These are phyloP conservation scores for Drosophila kurseongensis DNA, from an alignment of 1,140 invertebrate genomes.

Conservation along the genomic window DNA sequence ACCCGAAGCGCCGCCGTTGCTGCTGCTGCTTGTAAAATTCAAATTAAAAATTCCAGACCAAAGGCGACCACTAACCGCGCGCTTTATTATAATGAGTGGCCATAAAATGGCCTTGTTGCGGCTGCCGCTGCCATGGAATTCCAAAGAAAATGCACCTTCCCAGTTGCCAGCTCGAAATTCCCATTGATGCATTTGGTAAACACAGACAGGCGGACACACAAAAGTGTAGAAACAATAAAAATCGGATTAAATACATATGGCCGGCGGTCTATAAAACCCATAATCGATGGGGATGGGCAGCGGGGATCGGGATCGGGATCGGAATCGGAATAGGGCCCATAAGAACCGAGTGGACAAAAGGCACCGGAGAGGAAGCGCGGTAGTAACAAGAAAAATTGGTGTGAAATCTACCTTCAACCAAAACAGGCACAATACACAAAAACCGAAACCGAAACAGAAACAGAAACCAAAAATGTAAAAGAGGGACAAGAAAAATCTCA, in stretches of 20 bases:
- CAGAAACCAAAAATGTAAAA: constrained; percentile 22
- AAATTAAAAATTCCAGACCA: constrained; percentile 76
- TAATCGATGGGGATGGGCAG: constrained; percentile 76
- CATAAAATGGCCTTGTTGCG: constrained; percentile 75
- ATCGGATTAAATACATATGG: constrained; percentile 79
- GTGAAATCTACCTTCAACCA: constrained; percentile 67
- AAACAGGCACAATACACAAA: constrained; percentile 3
- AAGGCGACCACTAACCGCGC: constrained; percentile 77
- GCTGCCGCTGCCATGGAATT: constrained; percentile 57
- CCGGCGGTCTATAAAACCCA: constrained; percentile 70
- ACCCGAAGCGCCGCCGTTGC: constrained; percentile 61
- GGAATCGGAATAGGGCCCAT: constrained; percentile 4
- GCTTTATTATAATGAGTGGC: constrained; percentile 83
- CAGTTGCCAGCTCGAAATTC: constrained; percentile 42
- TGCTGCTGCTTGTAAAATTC: constrained; percentile 64
- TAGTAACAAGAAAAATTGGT: constrained; percentile 73
- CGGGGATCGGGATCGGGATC: constrained; percentile 17
- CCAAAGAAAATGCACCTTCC: constrained; percentile 77
- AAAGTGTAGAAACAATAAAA: constrained; percentile 84
- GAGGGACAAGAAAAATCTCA: constrained; percentile 60
- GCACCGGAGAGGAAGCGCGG: constrained; percentile 55
- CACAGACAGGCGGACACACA: constrained; percentile 34
- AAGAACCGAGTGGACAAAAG: constrained; percentile 30
- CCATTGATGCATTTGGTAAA: constrained; percentile 70
- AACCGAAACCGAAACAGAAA: constrained; percentile 15